Base-by-base conservation (phyloP, 1,140 invertebrate species). In the Polypedilum pembai region DNA sequence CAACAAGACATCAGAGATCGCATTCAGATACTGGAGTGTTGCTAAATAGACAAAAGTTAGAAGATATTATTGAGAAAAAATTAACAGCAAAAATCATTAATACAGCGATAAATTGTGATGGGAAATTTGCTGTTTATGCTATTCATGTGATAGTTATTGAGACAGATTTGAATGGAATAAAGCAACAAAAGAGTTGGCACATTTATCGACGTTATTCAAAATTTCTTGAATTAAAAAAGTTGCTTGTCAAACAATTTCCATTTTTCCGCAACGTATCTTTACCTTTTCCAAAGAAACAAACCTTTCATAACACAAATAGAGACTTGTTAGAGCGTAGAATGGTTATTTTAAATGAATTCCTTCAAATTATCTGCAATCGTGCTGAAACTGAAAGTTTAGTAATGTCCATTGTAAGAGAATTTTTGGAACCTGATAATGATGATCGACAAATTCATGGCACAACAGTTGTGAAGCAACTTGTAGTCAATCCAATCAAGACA, bases 221-320 rank as follows among this genome's bases (percentile, higher is more conserved):
- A 17, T 76, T 76, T 40, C 20, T 76, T n/a, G 75, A 76, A 40
- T 18, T 76, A 18, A 76, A 76, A 21, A 76, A 76, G 33, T 18
- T 74, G 12, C 33, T 76, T 1, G 73, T 73, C 3, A 74, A 73
- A 7, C 17, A 21, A 69, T 20, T 69, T 69, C 17, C 8, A 20
- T 21, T 18, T 20, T 69, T 69, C 7, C 15, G 18, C 3, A 18
- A 69, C 8, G 18, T 69, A 1, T 91, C 90, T 78, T 83, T 97
- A 21, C 85, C 88, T 21, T 95, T 98, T 79, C 95, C 95, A 12
- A 92, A 91, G 0, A 98, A 98, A 82, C 96, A 95, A 79, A 91
- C 95, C 17, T 94, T 98, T 79, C 94, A 96, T 77, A 98, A 97
- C 81, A 93, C 94, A 80, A 94, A 94, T 74, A 84, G 93, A 72